Evolutionary conservation across 2,113 vertebrate genomes (phyloP).

Genomic region (Oreochromis aureus): DNA sequence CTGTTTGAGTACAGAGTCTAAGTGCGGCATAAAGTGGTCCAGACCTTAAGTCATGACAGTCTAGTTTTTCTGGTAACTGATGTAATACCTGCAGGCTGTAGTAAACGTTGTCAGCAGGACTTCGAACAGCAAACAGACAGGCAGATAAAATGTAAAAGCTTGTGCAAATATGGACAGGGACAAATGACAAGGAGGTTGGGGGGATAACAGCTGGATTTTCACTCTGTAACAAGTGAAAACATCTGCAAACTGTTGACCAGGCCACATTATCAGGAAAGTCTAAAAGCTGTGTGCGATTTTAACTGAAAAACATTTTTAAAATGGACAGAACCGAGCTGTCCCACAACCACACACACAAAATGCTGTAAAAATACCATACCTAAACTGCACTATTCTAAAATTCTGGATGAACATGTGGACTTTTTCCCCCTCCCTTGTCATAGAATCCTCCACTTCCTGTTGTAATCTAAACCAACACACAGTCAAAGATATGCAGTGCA

Average conservation of each 20-base stretch:
- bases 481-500: not conserved
- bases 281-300: not conserved
- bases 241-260: slow-evolving; percentile 37
- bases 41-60: not conserved
- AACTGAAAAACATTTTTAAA: not conserved
- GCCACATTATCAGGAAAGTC: slow-evolving; percentile 2
- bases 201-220: not conserved
- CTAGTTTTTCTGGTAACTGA: slow-evolving; percentile 25
- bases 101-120: slow-evolving; percentile 12
- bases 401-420: not conserved
- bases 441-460: not conserved
- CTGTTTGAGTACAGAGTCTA: not conserved
- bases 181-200: not conserved
- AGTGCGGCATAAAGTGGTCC: not conserved
- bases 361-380: not conserved
- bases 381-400: not conserved
- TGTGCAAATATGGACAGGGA: not conserved
- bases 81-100: not conserved
- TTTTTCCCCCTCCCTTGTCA: not conserved
- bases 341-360: not conserved
- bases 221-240: not conserved
- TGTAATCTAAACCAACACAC: not conserved
- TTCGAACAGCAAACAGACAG: not conserved
- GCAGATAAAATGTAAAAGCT: not conserved
- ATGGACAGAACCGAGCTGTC: not conserved